These are phyloP conservation scores for Zaprionus taronus DNA, from an alignment of 1,140 invertebrate genomes.

Conservation along the genomic window DNA sequence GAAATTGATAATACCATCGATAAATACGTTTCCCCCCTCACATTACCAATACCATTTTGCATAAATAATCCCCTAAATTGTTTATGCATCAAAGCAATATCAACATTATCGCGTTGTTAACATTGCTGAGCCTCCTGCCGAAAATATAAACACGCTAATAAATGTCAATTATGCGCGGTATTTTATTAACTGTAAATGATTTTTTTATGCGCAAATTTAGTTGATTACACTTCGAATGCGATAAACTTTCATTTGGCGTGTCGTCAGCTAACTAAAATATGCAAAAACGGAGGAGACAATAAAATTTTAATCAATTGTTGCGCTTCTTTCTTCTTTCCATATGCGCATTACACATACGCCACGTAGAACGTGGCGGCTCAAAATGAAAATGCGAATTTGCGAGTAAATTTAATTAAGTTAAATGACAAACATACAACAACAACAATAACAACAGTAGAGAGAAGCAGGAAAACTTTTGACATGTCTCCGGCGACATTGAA, in stretches of 20 bases:
- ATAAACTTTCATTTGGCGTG: constrained; percentile 40
- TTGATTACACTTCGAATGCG: constrained; percentile 39
- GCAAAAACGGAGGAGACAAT: constrained; percentile 56
- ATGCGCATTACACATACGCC: constrained; percentile 56
- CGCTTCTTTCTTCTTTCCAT: background rate
- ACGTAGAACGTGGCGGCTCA: constrained; percentile 21
- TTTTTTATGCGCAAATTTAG: constrained; percentile 42
- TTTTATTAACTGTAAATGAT: constrained; percentile 60
- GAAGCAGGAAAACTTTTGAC: constrained; percentile 57
- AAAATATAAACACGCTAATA: constrained; percentile 42
- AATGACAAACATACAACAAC: constrained; percentile 61
- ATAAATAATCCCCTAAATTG: constrained; percentile 17
- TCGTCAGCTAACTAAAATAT: constrained; percentile 56
- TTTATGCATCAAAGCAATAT: constrained; percentile 39
- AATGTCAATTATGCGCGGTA: constrained; percentile 56
- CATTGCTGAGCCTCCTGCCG: background rate
- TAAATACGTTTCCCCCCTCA: background rate
- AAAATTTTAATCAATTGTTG: constrained; percentile 76
- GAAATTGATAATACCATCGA: background rate
- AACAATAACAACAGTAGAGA: constrained; percentile 27
- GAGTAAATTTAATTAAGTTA: constrained; percentile 80
- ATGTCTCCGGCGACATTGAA: constrained; percentile 65
- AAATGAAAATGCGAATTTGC: constrained; percentile 61
- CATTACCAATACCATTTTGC: background rate
- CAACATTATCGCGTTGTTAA: constrained; percentile 33